Evolutionary conservation across 1,140 invertebrate genomes (phyloP), one percentile per base, ranked within the genome.

Genomic region (Drosophila sulfurigaster): DNA sequence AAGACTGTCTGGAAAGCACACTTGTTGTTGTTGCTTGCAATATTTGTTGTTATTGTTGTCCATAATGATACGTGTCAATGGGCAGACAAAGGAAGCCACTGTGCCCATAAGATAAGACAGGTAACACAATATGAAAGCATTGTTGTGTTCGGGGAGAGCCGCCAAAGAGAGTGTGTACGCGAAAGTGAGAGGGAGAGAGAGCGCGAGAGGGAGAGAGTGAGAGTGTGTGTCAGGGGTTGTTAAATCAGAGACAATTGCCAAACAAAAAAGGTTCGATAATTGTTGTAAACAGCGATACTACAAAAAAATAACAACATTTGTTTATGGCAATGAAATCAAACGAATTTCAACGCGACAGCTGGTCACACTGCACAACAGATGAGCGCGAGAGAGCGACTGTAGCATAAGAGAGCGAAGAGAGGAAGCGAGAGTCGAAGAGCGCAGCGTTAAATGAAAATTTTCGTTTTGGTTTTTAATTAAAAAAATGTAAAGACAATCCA

Each of bases 31-130:
- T 59, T 52, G 45, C 30, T 59, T 41, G 45, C 5, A 38, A 25
- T 49, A 43, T 15, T 32, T 56, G 15, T 7, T 11, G 5, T 25
- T 25, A 25, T 25, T 25, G 41, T 35, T 65, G 48, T 59, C 46
- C 28, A 75, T 71, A 71, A 71, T 65, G 73, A 71, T 51, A 71
- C 73, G 60, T 75, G 73, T 75, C 73, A 71, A 75, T 75, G 65
- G 28, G 59, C 67, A 48, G 58, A 63, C 60, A 65, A 71, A 65
- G 59, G 60, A 75, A 71, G 54, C 15, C 20, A 69, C 30, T 63
- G 57, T 41, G 51, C 51, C 10, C 66, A 57, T 32, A 52, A 63
- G 58, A 75, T 70, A 70, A 64, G 45, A 8, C 57, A 70, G 72
- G 57, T 75, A 65, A 57, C 56, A 73, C 56, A 71, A 57, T 71